These are phyloP conservation scores for Caenorhabditis brenneri DNA, from an alignment of 1,140 invertebrate genomes.

Conservation along the genomic window DNA sequence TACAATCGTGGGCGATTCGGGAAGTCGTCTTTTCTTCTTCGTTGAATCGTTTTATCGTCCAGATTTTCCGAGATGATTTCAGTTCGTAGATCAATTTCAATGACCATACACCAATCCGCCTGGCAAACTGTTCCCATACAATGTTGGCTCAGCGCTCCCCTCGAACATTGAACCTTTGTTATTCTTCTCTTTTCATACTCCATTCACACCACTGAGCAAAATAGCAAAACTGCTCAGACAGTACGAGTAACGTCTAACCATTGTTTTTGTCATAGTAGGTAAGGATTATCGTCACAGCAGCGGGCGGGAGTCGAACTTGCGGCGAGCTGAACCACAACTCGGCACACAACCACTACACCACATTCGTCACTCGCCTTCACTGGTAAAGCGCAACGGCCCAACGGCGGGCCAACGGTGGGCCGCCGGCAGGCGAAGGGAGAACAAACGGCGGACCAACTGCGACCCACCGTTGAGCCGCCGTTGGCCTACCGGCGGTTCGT, in stretches of 20 bases:
- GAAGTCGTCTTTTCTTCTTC: not conserved
- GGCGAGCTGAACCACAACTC: not conserved
- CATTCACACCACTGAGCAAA: not conserved
- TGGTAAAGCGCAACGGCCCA: too few species aligned
- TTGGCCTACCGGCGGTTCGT: too few species aligned
- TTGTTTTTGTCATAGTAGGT: slow-evolving; percentile 29
- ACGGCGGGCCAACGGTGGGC: too few species aligned
- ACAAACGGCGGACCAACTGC: too few species aligned
- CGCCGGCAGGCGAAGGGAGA: too few species aligned
- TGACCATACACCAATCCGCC: slow-evolving; percentile 12
- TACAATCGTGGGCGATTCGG: not conserved
- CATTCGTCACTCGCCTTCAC: not conserved
- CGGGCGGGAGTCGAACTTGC: not conserved
- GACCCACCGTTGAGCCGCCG: too few species aligned
- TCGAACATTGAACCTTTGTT: not conserved
- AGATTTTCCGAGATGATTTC: not conserved
- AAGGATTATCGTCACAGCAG: slow-evolving; percentile 34
- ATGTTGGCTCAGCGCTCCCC: not conserved
- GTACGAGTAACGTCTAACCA: slow-evolving; percentile 42
- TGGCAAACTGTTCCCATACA: not conserved
- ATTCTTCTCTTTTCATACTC: not conserved
- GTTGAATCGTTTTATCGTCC: not conserved
- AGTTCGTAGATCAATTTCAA: slow-evolving; percentile 2
- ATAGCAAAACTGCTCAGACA: slow-evolving; percentile 39
- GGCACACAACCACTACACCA: not conserved